Conservation (phyloP, 1,140 invertebrate species). For the Scylla paramamosain region DNA sequence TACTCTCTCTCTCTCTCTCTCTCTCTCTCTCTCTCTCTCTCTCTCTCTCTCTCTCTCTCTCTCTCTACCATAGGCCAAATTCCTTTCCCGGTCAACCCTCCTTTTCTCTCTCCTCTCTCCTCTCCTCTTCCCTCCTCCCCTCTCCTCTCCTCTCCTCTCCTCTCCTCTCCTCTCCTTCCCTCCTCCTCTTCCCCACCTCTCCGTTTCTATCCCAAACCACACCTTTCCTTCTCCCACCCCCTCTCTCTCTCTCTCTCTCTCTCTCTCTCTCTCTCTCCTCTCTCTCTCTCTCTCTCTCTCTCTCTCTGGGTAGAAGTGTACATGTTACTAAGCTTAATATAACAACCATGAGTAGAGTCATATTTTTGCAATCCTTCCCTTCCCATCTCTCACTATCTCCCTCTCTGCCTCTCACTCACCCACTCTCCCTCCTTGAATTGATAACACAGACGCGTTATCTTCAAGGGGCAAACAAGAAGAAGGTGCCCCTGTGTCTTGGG, state of each 20-base stretch:
- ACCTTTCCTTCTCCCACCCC: background rate
- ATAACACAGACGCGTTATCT: no score
- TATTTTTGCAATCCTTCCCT: background rate
- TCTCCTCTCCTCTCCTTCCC: background rate
- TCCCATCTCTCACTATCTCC: background rate
- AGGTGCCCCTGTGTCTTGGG: no score
- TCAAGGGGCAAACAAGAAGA: no score
- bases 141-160: background rate
- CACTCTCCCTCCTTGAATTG: no score
- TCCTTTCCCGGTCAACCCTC: constrained; percentile 10
- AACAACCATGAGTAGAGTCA: no score
- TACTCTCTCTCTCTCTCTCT: constrained; percentile 9
- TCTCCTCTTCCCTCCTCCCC: background rate
- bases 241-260: constrained; percentile 16
- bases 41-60: background rate
- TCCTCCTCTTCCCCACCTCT: background rate
- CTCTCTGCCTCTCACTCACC: background rate
- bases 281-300: background rate
- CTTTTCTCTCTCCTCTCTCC: background rate
- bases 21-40: constrained; percentile 20
- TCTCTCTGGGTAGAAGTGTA: background rate
- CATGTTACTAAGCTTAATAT: no score
- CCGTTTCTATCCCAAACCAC: no score
- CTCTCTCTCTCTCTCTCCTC: background rate
- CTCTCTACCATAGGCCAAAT: background rate